Conservation (phyloP, 2,888 invertebrate species). For the Silvanus unidentatus region DNA sequence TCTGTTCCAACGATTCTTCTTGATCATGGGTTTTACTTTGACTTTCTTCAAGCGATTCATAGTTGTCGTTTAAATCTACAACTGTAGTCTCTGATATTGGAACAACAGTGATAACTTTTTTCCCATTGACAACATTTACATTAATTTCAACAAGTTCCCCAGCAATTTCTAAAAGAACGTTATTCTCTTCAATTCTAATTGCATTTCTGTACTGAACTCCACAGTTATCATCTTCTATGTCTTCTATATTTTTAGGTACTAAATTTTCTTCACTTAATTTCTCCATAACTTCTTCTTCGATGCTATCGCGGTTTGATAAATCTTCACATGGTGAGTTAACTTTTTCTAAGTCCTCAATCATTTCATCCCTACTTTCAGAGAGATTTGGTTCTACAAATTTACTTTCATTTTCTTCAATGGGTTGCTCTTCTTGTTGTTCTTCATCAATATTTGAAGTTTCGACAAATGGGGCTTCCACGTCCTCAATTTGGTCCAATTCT, state of each 20-base stretch:
- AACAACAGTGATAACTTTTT: slow-evolving; percentile 32
- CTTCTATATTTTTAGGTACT: background rate
- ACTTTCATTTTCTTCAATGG: background rate
- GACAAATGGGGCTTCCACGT: background rate
- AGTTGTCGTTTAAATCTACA: slow-evolving; percentile 33
- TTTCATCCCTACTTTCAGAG: background rate
- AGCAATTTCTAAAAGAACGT: slow-evolving; percentile 30
- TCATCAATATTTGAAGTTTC: no score
- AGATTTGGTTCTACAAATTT: no score
- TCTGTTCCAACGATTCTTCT: no score
- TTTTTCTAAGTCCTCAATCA: background rate
- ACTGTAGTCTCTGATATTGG: slow-evolving; percentile 29
- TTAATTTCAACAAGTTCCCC: slow-evolving; percentile 34
- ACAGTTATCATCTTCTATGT: background rate
- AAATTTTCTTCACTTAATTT: background rate
- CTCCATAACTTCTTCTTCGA: no score
- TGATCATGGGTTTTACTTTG: slow-evolving; percentile 9
- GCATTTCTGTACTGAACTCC: slow-evolving; percentile 24
- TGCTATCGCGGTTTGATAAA: no score
- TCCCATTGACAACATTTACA: slow-evolving; percentile 30
- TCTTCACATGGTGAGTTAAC: no score
- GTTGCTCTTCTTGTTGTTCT: background rate
- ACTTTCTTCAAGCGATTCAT: slow-evolving; percentile 17
- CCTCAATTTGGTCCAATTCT: background rate
- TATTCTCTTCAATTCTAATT: slow-evolving; percentile 30